Conservation (phyloP, 2,888 invertebrate species). For the Eutolmus rufibarbis region DNA sequence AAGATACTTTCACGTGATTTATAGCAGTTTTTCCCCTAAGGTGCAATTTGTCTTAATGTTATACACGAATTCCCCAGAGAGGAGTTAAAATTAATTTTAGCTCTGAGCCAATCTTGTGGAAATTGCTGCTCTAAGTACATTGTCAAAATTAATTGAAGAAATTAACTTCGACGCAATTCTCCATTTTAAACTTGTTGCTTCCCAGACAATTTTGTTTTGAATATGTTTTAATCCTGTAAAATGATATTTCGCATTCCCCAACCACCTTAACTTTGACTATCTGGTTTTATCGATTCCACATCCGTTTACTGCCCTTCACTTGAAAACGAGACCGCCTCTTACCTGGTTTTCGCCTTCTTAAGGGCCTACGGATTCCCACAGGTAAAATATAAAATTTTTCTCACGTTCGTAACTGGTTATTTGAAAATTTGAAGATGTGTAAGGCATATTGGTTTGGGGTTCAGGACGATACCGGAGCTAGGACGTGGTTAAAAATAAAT, state of each 20-base stretch:
- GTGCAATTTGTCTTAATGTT: not conserved
- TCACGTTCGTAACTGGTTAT: not conserved
- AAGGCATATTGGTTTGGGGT: not conserved
- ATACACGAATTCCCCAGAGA: not conserved
- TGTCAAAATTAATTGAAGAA: not conserved
- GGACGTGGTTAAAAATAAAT: not conserved
- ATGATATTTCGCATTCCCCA: not conserved
- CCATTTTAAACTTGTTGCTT: not conserved
- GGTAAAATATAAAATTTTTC: not conserved
- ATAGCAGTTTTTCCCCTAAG: not conserved
- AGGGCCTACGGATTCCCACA: not conserved
- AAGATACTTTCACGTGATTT: not conserved
- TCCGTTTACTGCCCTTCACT: not conserved
- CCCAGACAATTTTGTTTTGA: not conserved
- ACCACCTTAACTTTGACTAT: not conserved
- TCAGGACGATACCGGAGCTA: not conserved
- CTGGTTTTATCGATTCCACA: not conserved
- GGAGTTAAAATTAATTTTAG: not conserved
- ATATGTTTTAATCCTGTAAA: not conserved
- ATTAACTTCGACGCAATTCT: not conserved
- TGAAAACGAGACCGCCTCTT: not conserved
- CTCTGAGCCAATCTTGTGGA: not conserved
- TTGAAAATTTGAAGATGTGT: not conserved
- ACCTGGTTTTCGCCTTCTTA: not conserved
- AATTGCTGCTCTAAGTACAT: not conserved